Percentiles rank a stretch among this genome's conserved stretches.
Conservation (phyloP, 1,140 invertebrate genomes). For the Penaeus japonicus region DNA sequence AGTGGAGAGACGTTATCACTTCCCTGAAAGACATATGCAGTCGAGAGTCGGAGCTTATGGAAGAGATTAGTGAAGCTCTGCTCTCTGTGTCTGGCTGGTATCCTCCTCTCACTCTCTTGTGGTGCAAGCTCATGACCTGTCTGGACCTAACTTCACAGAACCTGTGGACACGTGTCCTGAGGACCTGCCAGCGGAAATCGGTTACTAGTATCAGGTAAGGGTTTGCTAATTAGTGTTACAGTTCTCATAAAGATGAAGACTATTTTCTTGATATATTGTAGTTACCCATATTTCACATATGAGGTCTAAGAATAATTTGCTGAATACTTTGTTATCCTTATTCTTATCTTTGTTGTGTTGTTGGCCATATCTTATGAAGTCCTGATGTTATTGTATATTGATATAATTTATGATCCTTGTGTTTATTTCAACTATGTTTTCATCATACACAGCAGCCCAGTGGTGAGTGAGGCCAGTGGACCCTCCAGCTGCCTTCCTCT, state of each 20-base stretch:
- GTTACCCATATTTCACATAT: too few relatives aligned
- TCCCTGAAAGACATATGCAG: conserved; percentile 46
- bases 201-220: conserved; percentile 59
- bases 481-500: conserved; percentile 64
- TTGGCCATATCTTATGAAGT: too few relatives aligned
- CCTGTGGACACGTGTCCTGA: conserved; percentile 73
- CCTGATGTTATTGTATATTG: not conserved
- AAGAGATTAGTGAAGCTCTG: conserved; percentile 70
- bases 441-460: not conserved
- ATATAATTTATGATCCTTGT: not conserved
- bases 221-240: too few relatives aligned
- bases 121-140: conserved; percentile 76
- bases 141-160: conserved; percentile 71
- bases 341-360: too few relatives aligned
- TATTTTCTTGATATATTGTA: not conserved
- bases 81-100: conserved; percentile 66
- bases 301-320: too few relatives aligned
- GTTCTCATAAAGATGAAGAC: not conserved
- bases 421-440: not conserved
- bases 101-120: conserved; percentile 74
- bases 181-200: conserved; percentile 62
- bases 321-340: too few relatives aligned
- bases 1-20: conserved; percentile 42
- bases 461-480: conserved; percentile 58
- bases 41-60: conserved; percentile 30